Conservation (phyloP, 1,140 invertebrate genomes). For the Euura saliciscinereae region DNA sequence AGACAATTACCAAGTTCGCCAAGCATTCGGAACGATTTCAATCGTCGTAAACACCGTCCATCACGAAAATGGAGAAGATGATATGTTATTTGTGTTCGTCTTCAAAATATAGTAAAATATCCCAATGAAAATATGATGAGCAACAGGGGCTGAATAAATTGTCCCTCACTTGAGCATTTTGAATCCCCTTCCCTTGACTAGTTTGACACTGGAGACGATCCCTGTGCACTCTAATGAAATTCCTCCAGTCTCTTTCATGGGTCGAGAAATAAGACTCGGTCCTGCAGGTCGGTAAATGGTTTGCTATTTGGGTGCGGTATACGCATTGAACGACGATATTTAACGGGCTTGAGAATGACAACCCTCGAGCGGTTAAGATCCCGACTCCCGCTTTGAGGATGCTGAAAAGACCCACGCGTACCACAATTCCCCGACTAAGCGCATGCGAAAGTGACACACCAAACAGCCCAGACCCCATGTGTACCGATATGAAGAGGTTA, state of each 20-base stretch:
- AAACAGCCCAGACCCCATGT: not conserved
- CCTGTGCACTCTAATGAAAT: slow-evolving; percentile 5
- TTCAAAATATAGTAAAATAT: not conserved
- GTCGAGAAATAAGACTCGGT: not conserved
- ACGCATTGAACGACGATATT: slow-evolving; percentile 1
- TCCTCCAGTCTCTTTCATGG: slow-evolving; percentile 1
- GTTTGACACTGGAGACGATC: slow-evolving; percentile 5
- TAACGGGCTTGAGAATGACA: not conserved
- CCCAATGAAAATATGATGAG: not conserved
- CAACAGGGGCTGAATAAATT: not conserved
- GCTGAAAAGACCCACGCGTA: not conserved
- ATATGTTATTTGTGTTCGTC: no score
- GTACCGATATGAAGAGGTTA: not conserved
- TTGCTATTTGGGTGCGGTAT: not conserved
- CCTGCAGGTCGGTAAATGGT: slow-evolving; percentile 1
- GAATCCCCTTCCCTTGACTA: not conserved
- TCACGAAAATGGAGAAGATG: no score
- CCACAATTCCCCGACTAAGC: not conserved
- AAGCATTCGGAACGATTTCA: no score
- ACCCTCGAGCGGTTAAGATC: slow-evolving; percentile 4
- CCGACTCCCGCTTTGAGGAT: not conserved
- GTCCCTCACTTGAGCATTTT: not conserved
- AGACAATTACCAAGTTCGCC: no score
- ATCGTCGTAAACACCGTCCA: no score
- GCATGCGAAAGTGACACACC: not conserved